These are phyloP conservation scores for Achlya flavicornis DNA, from an alignment of 2,888 invertebrate genomes.

Conservation along the genomic window DNA sequence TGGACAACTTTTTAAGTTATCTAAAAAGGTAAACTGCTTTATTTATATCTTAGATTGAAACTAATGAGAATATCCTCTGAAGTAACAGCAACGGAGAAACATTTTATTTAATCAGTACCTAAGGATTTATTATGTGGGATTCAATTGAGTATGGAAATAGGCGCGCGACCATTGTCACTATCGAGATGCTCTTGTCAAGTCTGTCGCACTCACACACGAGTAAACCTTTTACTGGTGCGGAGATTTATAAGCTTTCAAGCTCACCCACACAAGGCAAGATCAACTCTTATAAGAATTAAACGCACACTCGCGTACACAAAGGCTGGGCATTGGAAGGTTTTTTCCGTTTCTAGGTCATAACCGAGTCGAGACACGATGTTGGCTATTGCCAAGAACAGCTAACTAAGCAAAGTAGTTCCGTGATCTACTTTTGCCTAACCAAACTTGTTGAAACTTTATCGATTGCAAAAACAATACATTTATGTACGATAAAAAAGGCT, in stretches of 20 bases:
- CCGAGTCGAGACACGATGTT: conserved; percentile 40
- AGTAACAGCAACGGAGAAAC: not conserved
- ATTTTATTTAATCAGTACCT: conserved; percentile 2
- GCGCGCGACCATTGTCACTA: conserved; percentile 65
- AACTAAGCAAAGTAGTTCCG: conserved; percentile 60
- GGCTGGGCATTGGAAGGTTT: conserved; percentile 53
- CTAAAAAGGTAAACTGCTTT: not conserved
- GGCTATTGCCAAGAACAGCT: conserved; percentile 38
- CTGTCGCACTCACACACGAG: conserved; percentile 55
- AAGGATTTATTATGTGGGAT: conserved; percentile 1
- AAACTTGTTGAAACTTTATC: conserved; percentile 25
- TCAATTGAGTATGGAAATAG: conserved; percentile 54
- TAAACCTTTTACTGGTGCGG: conserved; percentile 40
- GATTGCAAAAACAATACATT: conserved; percentile 11
- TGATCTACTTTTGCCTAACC: conserved; percentile 58
- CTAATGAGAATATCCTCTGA: not conserved
- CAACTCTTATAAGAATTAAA: conserved; percentile 42
- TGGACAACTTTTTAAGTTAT: not conserved
- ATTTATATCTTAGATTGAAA: not conserved
- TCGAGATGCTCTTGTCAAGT: conserved; percentile 55
- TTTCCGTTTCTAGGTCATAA: conserved; percentile 75
- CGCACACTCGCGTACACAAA: conserved; percentile 49
- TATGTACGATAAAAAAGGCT: not conserved
- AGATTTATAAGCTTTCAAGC: conserved; percentile 76
- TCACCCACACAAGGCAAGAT: conserved; percentile 55